phyloP scores from a whole-genome alignment of 2,113 vertebrate species.

The Diphyllodes magnificus region DNA sequence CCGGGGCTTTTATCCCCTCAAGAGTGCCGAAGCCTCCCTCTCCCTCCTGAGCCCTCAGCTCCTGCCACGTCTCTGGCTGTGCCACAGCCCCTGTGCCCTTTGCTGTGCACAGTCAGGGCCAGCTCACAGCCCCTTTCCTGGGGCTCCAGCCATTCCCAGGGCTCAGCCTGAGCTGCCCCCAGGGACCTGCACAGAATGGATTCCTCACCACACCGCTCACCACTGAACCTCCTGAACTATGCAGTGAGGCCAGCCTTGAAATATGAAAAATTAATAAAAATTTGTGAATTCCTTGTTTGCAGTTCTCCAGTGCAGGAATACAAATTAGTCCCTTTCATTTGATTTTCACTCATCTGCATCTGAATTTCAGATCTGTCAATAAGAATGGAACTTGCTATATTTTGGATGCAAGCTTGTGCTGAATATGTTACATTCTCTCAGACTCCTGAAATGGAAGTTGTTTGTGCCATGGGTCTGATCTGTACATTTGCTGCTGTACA shows the following conservation, averaged over 20 bases:
- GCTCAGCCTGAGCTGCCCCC: neutral
- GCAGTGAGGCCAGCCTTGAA: neutral
- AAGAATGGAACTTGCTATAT: neutral
- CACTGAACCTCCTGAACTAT: neutral
- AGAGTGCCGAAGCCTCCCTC: rapidly evolving
- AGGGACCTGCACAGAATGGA: neutral
- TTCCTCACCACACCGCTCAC: neutral
- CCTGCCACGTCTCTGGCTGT: neutral
- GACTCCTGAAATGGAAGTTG: neutral
- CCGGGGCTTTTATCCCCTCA: neutral
- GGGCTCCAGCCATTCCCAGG: neutral
- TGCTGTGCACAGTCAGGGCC: neutral
- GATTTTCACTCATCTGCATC: neutral
- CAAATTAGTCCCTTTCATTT: neutral
- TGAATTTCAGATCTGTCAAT: neutral
- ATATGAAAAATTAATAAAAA: neutral
- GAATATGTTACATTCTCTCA: neutral
- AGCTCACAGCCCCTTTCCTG: neutral
- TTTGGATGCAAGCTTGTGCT: neutral
- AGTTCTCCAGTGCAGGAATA: neutral
- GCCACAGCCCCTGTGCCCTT: neutral
- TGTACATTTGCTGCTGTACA: neutral
- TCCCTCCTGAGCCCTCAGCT: neutral
- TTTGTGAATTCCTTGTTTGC: neutral
- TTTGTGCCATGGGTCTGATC: neutral